A percentile compares a stretch with the other conserved stretches of the same genome.
Conservation (phyloP, 2,888 invertebrate species). For the Tupiocoris notatus region DNA sequence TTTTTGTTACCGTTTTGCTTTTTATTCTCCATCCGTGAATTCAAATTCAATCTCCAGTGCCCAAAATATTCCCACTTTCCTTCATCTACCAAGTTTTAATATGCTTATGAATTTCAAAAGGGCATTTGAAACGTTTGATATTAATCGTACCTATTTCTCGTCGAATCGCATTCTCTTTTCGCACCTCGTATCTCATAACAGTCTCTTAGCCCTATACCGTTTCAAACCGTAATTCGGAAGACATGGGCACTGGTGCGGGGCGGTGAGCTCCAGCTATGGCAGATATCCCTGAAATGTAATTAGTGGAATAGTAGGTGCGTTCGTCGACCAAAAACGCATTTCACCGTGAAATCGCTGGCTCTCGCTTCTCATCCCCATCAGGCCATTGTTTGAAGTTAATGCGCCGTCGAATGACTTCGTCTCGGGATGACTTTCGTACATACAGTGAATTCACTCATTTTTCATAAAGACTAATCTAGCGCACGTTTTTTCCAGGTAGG, state of each 20-base stretch:
- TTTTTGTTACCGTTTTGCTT: no score
- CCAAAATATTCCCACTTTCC: no score
- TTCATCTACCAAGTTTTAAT: no score
- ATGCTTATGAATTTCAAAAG: no score
- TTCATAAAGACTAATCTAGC: no score
- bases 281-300: constrained; percentile 9
- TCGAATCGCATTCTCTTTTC: background rate
- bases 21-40: no score
- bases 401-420: background rate
- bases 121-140: background rate
- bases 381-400: background rate
- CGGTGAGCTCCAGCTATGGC: background rate
- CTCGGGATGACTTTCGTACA: no score
- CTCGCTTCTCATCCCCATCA: background rate
- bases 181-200: background rate
- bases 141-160: background rate
- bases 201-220: background rate
- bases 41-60: no score
- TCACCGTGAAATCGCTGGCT: constrained; percentile 7
- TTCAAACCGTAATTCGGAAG: background rate
- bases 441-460: no score
- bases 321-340: background rate
- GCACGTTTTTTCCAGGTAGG: no score
- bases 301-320: background rate
- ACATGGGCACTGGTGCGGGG: background rate